Evolutionary conservation across 2,113 vertebrate species (phyloP).

Genomic region (Nibea coibor): DNA sequence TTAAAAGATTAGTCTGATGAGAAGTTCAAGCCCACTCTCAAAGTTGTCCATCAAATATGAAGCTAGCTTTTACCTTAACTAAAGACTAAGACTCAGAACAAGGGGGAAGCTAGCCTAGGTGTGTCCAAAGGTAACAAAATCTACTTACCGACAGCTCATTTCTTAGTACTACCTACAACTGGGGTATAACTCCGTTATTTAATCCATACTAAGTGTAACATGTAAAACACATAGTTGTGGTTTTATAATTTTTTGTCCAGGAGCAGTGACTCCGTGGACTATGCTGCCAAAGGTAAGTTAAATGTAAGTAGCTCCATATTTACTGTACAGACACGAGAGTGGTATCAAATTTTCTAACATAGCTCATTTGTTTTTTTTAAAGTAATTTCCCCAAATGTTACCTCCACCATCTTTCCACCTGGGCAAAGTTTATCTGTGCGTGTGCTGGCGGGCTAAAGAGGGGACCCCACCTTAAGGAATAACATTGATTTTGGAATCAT

Average conservation of each 20-base stretch:
- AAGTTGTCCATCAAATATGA: neutral
- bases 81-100: neutral
- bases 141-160: neutral
- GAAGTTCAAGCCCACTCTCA: neutral
- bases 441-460: neutral
- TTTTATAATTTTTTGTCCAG: neutral
- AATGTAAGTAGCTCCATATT: neutral
- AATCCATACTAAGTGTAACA: too few species aligned
- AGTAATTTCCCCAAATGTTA: neutral
- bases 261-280: neutral
- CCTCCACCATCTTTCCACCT: neutral
- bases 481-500: slow-evolving; percentile 2
- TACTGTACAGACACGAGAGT: neutral
- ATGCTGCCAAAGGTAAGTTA: neutral
- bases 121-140: neutral
- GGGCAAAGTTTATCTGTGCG: neutral
- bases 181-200: neutral
- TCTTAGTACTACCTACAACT: neutral
- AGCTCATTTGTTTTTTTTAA: neutral
- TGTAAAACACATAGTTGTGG: neutral
- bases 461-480: neutral
- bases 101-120: neutral
- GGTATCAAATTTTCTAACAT: neutral
- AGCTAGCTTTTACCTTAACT: neutral
- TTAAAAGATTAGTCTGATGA: neutral